Base-by-base conservation (phyloP, 2,888 invertebrate species). In the Latrodectus elegans region DNA sequence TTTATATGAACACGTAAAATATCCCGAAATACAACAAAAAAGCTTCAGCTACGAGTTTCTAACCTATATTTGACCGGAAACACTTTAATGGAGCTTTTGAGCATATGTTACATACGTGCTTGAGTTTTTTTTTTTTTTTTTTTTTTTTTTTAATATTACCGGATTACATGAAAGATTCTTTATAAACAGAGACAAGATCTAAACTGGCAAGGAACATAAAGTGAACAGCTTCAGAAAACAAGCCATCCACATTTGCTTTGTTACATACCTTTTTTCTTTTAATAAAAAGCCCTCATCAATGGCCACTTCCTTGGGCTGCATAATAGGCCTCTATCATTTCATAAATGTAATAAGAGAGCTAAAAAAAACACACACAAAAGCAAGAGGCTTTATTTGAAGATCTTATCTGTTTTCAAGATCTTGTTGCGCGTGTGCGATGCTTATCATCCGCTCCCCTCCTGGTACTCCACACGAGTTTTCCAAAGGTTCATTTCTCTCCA, bases 341-440 rank as follows among this genome's bases (percentile, higher is more conserved):
- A 73, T 77, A 71, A 72, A 72, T 76, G 86, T 65, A 74, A 79
- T 75, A 79, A 12, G 78, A 84, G 72, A 51, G 60, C 22, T 53
- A 14, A 14, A 60, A 38, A 64, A 22, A 22, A 22, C n/a, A 70
- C 55, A 49, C 67, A 17, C 79, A 79, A 60, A 60, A 60, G 71
- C 38, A 53, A 72, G 74, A 53, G 49, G 22, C 60, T 53, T 81
- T 67, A 81, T 81, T 22, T 73, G 17, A 49, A 26, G 71, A 53
- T 65, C 51, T 67, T 81, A 86, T 87, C 81, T 82, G 52, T 72
- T 81, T 67, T 77, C 81, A 65, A 77, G 64, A 86, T 86, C 85
- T 85, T 60, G 85, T 26, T 12, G 55, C 84, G 84, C 86, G 86
- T 87, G 86, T 77, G 77, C 67, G 86, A 87, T 87, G 77, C 68